A percentile compares a stretch with the other conserved stretches of the same genome.
Evolutionary conservation across 2,797 vertebrate genomes (phyloP).

Genomic region (Micromesistius poutassou): DNA sequence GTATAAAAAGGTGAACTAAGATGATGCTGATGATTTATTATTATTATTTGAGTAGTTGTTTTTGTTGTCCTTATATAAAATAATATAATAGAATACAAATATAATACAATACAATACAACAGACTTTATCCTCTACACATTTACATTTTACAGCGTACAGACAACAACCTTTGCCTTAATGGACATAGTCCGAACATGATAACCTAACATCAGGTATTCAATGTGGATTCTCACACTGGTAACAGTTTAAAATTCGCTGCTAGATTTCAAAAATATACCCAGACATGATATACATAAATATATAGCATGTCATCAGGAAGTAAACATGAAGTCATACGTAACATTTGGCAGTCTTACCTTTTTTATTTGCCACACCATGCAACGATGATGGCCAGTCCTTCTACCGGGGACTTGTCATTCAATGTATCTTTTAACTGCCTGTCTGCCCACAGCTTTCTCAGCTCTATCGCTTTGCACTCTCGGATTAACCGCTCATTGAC

Average conservation of each 20-base stretch:
- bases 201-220: neutral
- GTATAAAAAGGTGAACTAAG: neutral
- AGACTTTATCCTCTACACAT: neutral
- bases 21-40: neutral
- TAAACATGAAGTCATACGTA: neutral
- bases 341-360: neutral
- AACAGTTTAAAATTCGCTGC: neutral
- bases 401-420: conserved; percentile 30
- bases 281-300: neutral
- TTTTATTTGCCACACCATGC: conserved; percentile 15
- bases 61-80: too few species aligned
- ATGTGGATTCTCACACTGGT: neutral
- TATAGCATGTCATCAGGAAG: neutral
- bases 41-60: neutral
- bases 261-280: neutral
- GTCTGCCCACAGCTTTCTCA: conserved; percentile 39
- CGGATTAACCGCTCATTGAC: conserved; percentile 67
- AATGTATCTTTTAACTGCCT: conserved; percentile 50
- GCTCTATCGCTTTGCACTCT: conserved; percentile 54
- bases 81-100: too few species aligned
- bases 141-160: neutral
- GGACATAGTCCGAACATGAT: neutral
- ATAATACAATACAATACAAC: neutral
- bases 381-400: conserved; percentile 15
- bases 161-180: neutral